Base-by-base conservation (phyloP, 2,888 invertebrate species). In the Hypsopygia costalis region DNA sequence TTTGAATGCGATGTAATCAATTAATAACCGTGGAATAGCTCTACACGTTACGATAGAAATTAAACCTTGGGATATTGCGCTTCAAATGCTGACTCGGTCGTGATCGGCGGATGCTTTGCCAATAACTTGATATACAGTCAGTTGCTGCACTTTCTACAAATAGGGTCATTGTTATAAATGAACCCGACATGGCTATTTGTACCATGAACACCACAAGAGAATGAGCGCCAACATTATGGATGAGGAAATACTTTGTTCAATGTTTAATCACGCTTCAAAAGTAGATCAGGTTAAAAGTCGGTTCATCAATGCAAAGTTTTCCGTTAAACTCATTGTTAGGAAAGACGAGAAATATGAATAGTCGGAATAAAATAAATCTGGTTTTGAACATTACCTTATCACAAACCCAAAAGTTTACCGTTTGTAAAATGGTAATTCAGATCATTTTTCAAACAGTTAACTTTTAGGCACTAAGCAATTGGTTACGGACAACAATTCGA, bases 31-130 rank as follows among this genome's bases (percentile, higher is more conserved):
- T 43, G 49, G 54, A 50, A 64, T 57, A 51, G 50, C 49, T 50
- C 44, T 44, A 52, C 59, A 62, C 68, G 65, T 71, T 71, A 69
- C 63, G 71, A 72, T 66, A 62, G 56, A 66, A 75, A 77, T 75
- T 71, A 72, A 71, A 69, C 55, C 25, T 59, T 49, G 40, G 59
- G 73, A 72, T 73, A 74, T 66, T 63, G 61, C 59, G 47, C 40
- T 44, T 52, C 52, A 49, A 58, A 50, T 44, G 44, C 47, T 50
- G 57, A 57, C 53, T 51, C 57, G 61, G 68, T 81, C 77, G 74
- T 79, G 78, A 78, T 73, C 64, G 44, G 47, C 52, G 44, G 69
- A 57, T 58, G 64, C 63, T 61, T 62, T 52, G 62, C 63, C 61
- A 63, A 69, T 27, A 36, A 29, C 68, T 68, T 70, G 69, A 69